Evolutionary conservation across 2,113 vertebrate genomes (phyloP), one percentile per base, ranked within the genome.

Genomic region (Mirza zaza): DNA sequence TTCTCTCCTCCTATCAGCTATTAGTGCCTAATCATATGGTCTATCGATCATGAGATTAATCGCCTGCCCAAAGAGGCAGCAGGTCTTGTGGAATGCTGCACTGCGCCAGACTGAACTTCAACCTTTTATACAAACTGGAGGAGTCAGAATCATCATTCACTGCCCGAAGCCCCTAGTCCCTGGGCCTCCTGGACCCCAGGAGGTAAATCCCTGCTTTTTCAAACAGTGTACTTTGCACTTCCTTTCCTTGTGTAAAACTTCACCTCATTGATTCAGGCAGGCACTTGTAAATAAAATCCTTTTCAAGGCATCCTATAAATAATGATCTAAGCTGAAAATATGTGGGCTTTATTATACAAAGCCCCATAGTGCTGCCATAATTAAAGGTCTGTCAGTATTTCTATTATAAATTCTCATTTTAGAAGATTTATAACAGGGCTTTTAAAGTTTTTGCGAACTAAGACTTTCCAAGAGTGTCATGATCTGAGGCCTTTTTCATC

Each of bases 11-110:
- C 98, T 98, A 98, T 99, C 98, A 98, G 98, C 99, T 99, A 99
- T 99, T 99, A 99, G 99, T 98, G 98, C 98, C 99, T 99, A 99
- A 99, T 99, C 99, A 99, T 99, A 99, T 99, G 99, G 99, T 99
- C 99, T 98, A 99, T 99, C 98, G 98, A 99, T 99, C 99, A 99
- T 98, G 99, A 99, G 98, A 99, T 99, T 99, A 99, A 99, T 99
- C 98, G 97, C 98, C 98, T 98, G 98, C 98, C 98, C 98, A 98
- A 98, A 98, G 98, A 99, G 98, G 98, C 98, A 98, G 98, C 98
- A 98, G 98, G 98, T 98, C 98, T 98, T 88, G 96, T 97, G 98
- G 98, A 99, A 99, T 98, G 98, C 98, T 98, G 98, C 95, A 98
- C 97, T 98, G 98, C 93, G 85, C 98, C 98, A 97, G 98, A 93